These are phyloP conservation scores for Pachyrhynchus sulphureomaculatus DNA, from an alignment of 1,140 invertebrate genomes.

Conservation along the genomic window DNA sequence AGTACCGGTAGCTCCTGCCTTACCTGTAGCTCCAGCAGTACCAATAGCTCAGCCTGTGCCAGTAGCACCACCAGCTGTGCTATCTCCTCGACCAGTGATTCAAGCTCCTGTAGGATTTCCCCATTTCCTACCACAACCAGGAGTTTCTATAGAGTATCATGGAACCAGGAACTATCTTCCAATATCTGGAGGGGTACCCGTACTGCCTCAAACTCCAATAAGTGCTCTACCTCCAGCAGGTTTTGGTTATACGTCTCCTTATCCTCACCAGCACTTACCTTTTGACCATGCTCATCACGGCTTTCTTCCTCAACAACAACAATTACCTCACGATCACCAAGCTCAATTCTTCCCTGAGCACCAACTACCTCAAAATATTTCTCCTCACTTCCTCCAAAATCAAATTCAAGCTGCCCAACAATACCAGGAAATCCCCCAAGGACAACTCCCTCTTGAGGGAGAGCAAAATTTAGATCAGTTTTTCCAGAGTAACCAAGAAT, in stretches of 20 bases:
- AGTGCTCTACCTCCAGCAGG: not conserved
- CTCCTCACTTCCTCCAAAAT: slow-evolving; percentile 6
- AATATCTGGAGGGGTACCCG: not conserved
- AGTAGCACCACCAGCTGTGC: not conserved
- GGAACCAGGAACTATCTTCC: slow-evolving; percentile 28
- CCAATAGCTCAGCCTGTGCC: not conserved
- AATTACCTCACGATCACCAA: slow-evolving; percentile 1
- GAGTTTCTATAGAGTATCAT: slow-evolving; percentile 29
- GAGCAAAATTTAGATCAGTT: not conserved
- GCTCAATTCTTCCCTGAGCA: slow-evolving; percentile 3
- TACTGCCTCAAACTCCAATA: slow-evolving; percentile 1
- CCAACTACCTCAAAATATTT: slow-evolving; percentile 6
- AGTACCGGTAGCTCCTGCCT: not conserved
- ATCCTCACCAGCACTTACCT: slow-evolving; percentile 22
- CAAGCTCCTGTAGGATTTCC: slow-evolving; percentile 16
- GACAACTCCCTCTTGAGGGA: slow-evolving; percentile 21
- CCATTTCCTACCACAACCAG: slow-evolving; percentile 10
- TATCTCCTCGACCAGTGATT: not conserved
- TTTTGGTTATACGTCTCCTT: slow-evolving; percentile 3
- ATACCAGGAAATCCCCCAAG: slow-evolving; percentile 31
- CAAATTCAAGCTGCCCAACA: slow-evolving; percentile 23
- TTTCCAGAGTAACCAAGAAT: not conserved
- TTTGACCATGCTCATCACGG: slow-evolving; percentile 8
- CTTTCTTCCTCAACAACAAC: slow-evolving; percentile 13
- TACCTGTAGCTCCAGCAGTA: not conserved